phyloP scores from a whole-genome alignment of 1,140 invertebrate species.

The Proales similis region DNA sequence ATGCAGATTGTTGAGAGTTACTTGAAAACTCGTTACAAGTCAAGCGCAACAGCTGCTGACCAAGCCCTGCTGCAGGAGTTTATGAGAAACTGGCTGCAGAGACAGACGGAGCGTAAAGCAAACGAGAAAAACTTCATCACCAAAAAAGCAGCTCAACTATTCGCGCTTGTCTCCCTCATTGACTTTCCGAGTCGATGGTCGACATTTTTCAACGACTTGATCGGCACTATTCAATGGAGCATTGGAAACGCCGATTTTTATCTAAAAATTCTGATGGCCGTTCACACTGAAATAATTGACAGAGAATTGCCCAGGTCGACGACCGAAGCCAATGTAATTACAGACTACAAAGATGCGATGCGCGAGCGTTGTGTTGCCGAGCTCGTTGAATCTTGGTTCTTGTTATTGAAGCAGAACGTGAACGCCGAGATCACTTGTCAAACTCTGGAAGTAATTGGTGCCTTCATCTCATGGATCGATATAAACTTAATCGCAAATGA shows the following conservation, averaged over 20 bases:
- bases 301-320: conserved; percentile 53
- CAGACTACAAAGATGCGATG: conserved; percentile 58
- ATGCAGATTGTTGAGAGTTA: conserved; percentile 56
- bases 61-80: conserved; percentile 39
- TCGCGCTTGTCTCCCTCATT: conserved; percentile 55
- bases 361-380: conserved; percentile 55
- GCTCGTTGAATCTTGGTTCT: conserved; percentile 58
- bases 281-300: conserved; percentile 57
- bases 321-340: conserved; percentile 56
- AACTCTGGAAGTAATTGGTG: conserved; percentile 58
- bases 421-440: conserved; percentile 53
- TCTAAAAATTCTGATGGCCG: conserved; percentile 55
- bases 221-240: conserved; percentile 49
- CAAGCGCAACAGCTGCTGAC: conserved; percentile 34
- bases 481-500: conserved; percentile 59
- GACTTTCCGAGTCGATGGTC: conserved; percentile 58
- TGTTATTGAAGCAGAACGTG: conserved; percentile 52
- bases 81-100: conserved; percentile 40
- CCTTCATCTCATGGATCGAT: conserved; percentile 61
- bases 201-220: conserved; percentile 56
- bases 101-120: conserved; percentile 39
- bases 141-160: conserved; percentile 58
- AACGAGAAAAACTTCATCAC: conserved; percentile 48
- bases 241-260: conserved; percentile 55
- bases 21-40: conserved; percentile 49